Evolutionary conservation across 2,797 vertebrate species (phyloP).

Genomic region (Tinamus major): DNA sequence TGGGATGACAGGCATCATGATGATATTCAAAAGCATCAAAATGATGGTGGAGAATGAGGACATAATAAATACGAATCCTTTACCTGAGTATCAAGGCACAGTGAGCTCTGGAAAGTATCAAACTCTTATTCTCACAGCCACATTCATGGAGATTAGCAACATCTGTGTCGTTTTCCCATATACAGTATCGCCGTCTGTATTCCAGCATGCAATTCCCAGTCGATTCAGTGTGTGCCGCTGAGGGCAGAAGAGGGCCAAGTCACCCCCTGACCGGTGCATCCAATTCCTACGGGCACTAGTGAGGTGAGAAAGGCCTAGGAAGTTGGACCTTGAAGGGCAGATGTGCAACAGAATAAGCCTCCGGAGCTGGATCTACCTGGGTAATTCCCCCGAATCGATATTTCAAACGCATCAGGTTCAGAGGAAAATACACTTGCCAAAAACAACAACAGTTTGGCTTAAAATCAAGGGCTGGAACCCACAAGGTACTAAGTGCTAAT

Average conservation of each 20-base stretch:
- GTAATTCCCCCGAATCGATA: constrained; percentile 25
- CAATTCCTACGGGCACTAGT: neutral
- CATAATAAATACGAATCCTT: neutral
- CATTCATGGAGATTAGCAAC: neutral
- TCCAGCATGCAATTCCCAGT: neutral
- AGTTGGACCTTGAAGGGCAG: constrained; percentile 24
- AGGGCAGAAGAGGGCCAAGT: neutral
- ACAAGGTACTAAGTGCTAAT: neutral
- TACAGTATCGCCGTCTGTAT: neutral
- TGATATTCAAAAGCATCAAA: neutral
- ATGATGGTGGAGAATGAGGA: neutral
- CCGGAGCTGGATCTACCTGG: neutral
- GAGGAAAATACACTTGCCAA: constrained; percentile 43
- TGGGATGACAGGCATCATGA: neutral
- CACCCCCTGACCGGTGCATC: neutral
- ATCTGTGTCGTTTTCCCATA: neutral
- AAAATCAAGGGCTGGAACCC: constrained; percentile 37
- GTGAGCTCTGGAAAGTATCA: neutral
- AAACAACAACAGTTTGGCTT: constrained; percentile 47
- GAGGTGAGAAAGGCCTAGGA: neutral
- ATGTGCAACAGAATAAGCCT: constrained; percentile 27
- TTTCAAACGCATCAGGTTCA: constrained; percentile 29
- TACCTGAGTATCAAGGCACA: neutral
- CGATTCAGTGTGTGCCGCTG: neutral
- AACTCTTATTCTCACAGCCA: neutral